Conservation (phyloP, 2,113 vertebrate genomes). For the Epinephelus lanceolatus region DNA sequence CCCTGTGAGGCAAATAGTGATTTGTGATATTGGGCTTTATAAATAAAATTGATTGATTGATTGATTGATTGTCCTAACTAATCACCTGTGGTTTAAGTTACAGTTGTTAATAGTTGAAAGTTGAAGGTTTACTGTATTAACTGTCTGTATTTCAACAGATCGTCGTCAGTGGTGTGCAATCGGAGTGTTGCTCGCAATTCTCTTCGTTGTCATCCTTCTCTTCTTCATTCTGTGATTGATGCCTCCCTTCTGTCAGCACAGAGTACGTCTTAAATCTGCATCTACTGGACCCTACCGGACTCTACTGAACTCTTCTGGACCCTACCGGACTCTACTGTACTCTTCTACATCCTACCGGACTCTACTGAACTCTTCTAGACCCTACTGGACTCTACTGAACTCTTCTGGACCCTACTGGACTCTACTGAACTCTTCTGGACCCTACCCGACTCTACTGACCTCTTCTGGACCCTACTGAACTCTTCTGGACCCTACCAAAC, state of each 20-base stretch:
- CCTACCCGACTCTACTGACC: not conserved
- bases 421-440: no score
- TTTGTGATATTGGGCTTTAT: no score
- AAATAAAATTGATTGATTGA: no score
- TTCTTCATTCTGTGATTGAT: conserved; percentile 90
- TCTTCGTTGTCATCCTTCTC: conserved; percentile 92
- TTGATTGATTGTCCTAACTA: no score
- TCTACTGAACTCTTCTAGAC: not conserved
- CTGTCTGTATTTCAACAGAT: conserved; percentile 82
- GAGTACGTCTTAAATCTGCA: conserved; percentile 10
- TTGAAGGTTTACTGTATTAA: not conserved
- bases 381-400: not conserved
- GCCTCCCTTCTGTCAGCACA: not conserved
- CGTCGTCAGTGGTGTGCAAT: conserved; percentile 98
- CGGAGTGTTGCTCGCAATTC: conserved; percentile 89
- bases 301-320: not conserved
- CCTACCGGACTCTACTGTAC: not conserved
- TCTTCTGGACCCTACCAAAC: not conserved
- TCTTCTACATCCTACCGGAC: not conserved
- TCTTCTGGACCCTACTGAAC: not conserved
- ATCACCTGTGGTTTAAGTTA: no score
- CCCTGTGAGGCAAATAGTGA: no score
- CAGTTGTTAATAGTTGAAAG: not conserved
- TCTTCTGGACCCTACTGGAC: not conserved
- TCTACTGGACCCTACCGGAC: not conserved